Evolutionary conservation across 2,888 invertebrate species (phyloP), one percentile per base, ranked within the genome.

Genomic region (Zhengitettix transpicula): DNA sequence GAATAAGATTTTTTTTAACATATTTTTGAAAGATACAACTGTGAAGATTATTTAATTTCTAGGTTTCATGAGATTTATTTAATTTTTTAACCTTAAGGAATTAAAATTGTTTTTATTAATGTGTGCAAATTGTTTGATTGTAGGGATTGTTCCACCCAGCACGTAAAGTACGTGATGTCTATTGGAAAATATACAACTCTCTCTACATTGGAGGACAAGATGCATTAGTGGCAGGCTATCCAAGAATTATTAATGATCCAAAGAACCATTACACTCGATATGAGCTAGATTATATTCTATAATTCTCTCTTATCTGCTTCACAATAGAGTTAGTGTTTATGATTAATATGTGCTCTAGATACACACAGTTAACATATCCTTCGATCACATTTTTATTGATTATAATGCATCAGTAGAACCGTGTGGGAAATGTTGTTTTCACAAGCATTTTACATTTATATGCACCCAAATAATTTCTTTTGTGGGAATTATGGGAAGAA

Each of bases 121-220:
- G 7, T 28, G 7, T 28, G 28, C 7, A 28, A 12, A 47, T 55
- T 40, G 11, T 14, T 40, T 67, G 66, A 65, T 81, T 81, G 60
- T 76, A 93, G 87, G 98, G 98, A 44, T 76, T 99, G 55, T 99
- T 99, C 75, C 99, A 99, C 76, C 99, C 99, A 1, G 99, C 99
- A 10, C 80, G 99, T 60, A 99, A 99, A 78, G 99, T 99, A 1
- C 85, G 99, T 41, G 99, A 99, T 72, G 99, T 99, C 0, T 98
- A 98, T 72, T 99, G 99, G 99, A 99, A 99, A 76, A 96, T 97
- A 67, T 99, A 98, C 76, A 99, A 99, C 77, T 96, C 97, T 1
- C 79, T 99, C 58, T 99, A 99, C 71, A 98, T 99, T 67, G 99
- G 99, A 40, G 97, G 95, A 10, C 98, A 99, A 74, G 99, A 99